Base-by-base conservation (phyloP, 30 jellyfish, hydroid and myxozoan genomes). In the Rhopilema esculentum region DNA sequence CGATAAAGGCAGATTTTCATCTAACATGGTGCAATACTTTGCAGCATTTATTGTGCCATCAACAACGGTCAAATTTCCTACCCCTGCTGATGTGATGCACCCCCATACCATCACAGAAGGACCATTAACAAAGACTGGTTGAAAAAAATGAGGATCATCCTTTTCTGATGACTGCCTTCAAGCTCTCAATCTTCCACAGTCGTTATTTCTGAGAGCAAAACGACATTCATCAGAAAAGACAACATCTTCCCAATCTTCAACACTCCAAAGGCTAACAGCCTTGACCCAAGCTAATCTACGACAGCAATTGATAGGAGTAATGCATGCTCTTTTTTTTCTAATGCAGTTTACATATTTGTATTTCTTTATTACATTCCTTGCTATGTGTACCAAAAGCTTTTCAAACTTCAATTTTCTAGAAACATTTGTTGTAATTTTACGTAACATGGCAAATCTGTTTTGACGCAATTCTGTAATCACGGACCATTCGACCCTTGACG, bases 291-390 rank as follows among this genome's bases (percentile, higher is more conserved):
- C 64, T 25, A 77, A 28, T 77, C 57, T 77, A 24, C 77, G 77
- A 77, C 88, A 77, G 70, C 69, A 77, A 77, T 51, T 77, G 61
- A 77, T 32, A 8, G 69, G 69, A 18, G 88, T 77, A 77, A 77
- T 63, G 49, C 70, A 75, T 4, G 74, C 16, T 32, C 66, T 19
- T 30, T 75, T 75, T 75, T 75, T 75, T 40, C 88, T 51, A 26
- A 77, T 77, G 69, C 88, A 31, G 88, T 77, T 77, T 4, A 77
- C 69, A 57, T 31, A 77, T 77, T 77, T 77, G 88, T 77, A 77
- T 49, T 49, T 77, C 25, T 57, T 49, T n/a, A 49, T 25, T 25
- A 49, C 52, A 20, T 48, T 25, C 51, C 77, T 77, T 19, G 64
- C 77, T 16, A 24, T 9, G 62, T 75, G 33, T 1, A 0, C 4